Evolutionary conservation across 1,140 invertebrate genomes (phyloP), one percentile per base, ranked within the genome.

Genomic region (Euura saliciscinereae): DNA sequence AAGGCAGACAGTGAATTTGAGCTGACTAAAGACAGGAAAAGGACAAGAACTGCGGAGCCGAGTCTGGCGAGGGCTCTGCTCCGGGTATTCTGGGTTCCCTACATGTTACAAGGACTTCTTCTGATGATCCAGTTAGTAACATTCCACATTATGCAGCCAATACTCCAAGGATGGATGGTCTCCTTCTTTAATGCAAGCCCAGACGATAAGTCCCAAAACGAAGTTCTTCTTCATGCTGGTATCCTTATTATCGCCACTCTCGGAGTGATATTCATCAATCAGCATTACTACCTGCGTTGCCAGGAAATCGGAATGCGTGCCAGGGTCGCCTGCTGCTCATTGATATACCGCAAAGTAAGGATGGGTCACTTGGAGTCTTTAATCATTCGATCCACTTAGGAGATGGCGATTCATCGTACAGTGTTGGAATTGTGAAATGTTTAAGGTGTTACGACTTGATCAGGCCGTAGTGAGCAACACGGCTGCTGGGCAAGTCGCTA

Each of bases 401-500:
- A 28, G 28, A 28, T 28, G 28, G 1, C 28, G 28, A 28, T 28
- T 28, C 28, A 59, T 3, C 0, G 13, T 59, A 59, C 10, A 28
- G 28, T 28, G 3, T 3, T 11, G 2, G 51, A 59, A 28, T 79
- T 28, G 0, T 28, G 28, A 28, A 28, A 28, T 28, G 73, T 84
- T 89, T 59, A 81, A 93, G 91, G 89, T 91, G 76, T 85, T 94
- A 75, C 87, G 89, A 2, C 86, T 94, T 45, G 92, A 90, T 72
- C 91, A 90, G 72, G 87, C 87, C 0, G 89, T 94, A 0, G 82
- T 89, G 73, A 88, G 90, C 6, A 89, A 92, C 72, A 94, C 94
- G 0, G 93, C 94, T 3, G 91, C 91, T 43, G 95, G 95, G 0
- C 95, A 96, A 84, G 92, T 96, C 44, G 91, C 97, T 6, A 96